A percentile compares a stretch with the other conserved stretches of the same genome.
phyloP scores from a whole-genome alignment of 2,113 vertebrate genomes.

The Erythrocercus mccallii region DNA sequence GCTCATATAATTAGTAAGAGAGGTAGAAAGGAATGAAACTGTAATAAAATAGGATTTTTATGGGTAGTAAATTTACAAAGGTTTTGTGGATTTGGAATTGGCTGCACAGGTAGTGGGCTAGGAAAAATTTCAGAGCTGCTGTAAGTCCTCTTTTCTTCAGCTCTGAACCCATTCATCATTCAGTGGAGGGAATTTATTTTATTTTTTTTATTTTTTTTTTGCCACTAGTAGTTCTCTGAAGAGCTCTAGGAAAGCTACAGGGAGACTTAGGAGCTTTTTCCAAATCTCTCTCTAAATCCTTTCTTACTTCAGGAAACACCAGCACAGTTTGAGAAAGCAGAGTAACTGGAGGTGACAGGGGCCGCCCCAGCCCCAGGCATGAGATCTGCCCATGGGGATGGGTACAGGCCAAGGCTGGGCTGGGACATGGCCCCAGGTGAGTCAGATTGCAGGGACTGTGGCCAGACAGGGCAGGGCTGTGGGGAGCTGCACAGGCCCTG shows the following conservation, averaged over 20 bases:
- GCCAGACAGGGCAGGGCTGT: not conserved
- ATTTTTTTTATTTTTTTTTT: not conserved
- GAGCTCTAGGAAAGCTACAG: not conserved
- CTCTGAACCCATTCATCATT: not conserved
- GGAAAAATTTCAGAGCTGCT: not conserved
- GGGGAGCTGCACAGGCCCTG: not conserved
- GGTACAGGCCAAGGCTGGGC: not conserved
- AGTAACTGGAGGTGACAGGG: too few species aligned
- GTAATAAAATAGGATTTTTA: not conserved
- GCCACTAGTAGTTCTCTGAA: not conserved
- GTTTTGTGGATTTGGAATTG: not conserved
- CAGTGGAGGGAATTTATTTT: not conserved
- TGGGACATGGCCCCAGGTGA: not conserved
- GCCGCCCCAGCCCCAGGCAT: rapidly evolving
- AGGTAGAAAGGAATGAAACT: not conserved
- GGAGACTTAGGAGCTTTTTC: rapidly evolving
- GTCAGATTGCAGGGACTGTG: rapidly evolving
- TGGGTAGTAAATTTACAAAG: not conserved
- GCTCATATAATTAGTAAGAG: not conserved
- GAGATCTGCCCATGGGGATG: rapidly evolving
- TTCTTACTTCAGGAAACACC: not conserved
- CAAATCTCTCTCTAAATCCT: not conserved
- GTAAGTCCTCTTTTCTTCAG: not conserved
- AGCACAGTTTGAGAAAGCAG: not conserved
- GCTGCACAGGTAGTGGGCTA: not conserved